Evolutionary conservation across 2,113 vertebrate genomes (phyloP).

Genomic region (Daphoenositta chrysoptera): DNA sequence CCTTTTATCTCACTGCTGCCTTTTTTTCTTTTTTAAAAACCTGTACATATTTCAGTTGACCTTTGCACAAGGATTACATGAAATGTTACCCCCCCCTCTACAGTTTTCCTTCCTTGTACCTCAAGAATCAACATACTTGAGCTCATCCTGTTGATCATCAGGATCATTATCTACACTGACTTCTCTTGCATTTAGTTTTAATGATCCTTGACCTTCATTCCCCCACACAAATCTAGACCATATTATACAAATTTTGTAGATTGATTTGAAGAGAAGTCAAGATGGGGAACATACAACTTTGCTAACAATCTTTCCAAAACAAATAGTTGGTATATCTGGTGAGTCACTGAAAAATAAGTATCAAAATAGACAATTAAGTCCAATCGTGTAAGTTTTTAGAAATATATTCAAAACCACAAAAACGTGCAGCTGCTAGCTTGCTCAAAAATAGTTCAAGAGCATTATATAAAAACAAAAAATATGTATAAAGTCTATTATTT

Average conservation of each 20-base stretch:
- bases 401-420: neutral
- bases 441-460: neutral
- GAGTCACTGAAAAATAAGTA: neutral
- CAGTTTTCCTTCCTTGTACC: neutral
- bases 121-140: neutral
- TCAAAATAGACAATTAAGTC: neutral
- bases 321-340: neutral
- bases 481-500: neutral
- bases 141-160: neutral
- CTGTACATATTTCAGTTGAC: neutral
- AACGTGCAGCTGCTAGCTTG: neutral
- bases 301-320: neutral
- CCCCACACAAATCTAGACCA: neutral
- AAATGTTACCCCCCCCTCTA: neutral
- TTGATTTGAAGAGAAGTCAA: neutral
- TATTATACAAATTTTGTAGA: neutral
- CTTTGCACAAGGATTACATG: neutral
- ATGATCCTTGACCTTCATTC: neutral
- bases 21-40: neutral
- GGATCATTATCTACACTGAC: neutral
- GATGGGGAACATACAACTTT: neutral
- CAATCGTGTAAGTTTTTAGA: neutral
- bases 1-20: neutral
- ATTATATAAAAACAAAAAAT: neutral
- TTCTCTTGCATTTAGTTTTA: neutral